phyloP scores from a whole-genome alignment of 2,113 vertebrate genomes.

The Psittacula cyanocephala region DNA sequence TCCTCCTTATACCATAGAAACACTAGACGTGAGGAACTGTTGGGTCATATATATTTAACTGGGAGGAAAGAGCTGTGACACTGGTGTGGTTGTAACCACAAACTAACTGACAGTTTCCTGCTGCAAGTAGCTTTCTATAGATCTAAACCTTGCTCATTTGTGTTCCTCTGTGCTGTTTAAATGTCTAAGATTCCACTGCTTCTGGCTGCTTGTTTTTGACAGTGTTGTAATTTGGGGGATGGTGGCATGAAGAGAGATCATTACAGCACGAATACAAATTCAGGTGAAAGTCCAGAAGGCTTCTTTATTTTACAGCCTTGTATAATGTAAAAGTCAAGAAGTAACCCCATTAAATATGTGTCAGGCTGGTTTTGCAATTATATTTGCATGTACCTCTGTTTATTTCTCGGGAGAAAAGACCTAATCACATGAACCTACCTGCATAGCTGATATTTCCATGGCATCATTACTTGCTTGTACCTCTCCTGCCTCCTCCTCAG shows the following conservation, averaged over 20 bases:
- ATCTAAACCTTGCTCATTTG: neutral
- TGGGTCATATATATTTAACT: neutral
- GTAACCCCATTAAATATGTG: neutral
- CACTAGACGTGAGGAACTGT: neutral
- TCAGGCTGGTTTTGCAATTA: neutral
- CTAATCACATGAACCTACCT: neutral
- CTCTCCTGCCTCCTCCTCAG: neutral
- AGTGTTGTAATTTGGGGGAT: neutral
- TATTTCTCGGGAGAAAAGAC: neutral
- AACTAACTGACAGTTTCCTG: constrained; percentile 52
- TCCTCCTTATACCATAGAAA: neutral
- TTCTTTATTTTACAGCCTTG: neutral
- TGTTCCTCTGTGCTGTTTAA: neutral
- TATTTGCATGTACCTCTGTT: neutral
- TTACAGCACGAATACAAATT: neutral
- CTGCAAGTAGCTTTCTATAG: constrained; percentile 36
- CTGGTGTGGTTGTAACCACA: constrained; percentile 55
- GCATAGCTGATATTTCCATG: neutral
- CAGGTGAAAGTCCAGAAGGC: neutral
- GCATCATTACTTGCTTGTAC: neutral
- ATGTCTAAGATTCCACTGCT: neutral
- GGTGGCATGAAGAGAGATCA: neutral
- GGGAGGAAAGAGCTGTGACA: constrained; percentile 31
- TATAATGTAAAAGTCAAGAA: neutral
- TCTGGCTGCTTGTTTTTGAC: neutral